Evolutionary conservation across 1,140 invertebrate genomes (phyloP).

Genomic region (Drosophila bocki): DNA sequence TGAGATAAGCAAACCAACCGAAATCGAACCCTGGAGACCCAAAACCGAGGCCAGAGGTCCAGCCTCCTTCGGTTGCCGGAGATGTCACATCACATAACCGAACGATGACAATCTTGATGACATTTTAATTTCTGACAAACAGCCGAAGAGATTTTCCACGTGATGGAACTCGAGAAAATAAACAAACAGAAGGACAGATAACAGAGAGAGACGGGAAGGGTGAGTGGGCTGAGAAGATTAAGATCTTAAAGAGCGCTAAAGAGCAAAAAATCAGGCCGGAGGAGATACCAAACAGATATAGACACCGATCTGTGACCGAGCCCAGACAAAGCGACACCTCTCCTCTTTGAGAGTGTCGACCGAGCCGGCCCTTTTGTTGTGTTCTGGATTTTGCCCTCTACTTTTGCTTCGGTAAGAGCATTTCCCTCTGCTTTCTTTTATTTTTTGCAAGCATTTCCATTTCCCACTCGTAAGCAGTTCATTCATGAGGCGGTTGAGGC

Average conservation of each 20-base stretch:
- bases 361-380: slow-evolving; percentile 53
- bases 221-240: slow-evolving; percentile 64
- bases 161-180: slow-evolving; percentile 60
- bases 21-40: slow-evolving; percentile 6
- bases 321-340: slow-evolving; percentile 76
- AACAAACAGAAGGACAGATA: slow-evolving; percentile 61
- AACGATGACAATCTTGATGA: slow-evolving; percentile 83
- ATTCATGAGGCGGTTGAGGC: slow-evolving; percentile 55
- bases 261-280: slow-evolving; percentile 56
- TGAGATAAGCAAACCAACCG: slow-evolving; percentile 53
- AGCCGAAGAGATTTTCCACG: slow-evolving; percentile 76
- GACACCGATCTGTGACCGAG: slow-evolving; percentile 59
- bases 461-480: slow-evolving; percentile 53
- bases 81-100: slow-evolving; percentile 74
- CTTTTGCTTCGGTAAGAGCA: slow-evolving; percentile 17
- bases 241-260: slow-evolving; percentile 81
- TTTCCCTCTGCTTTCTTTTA: slow-evolving; percentile 40
- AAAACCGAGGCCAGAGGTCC: background rate
- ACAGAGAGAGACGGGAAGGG: slow-evolving; percentile 10
- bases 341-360: slow-evolving; percentile 65
- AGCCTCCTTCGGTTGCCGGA: slow-evolving; percentile 51
- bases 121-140: slow-evolving; percentile 83
- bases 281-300: slow-evolving; percentile 46
- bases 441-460: slow-evolving; percentile 48
- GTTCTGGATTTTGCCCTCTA: slow-evolving; percentile 31